Percentiles rank a stretch among this genome's conserved stretches.
phyloP scores from a whole-genome alignment of 2,888 invertebrate species.

The Amorpha juglandis region DNA sequence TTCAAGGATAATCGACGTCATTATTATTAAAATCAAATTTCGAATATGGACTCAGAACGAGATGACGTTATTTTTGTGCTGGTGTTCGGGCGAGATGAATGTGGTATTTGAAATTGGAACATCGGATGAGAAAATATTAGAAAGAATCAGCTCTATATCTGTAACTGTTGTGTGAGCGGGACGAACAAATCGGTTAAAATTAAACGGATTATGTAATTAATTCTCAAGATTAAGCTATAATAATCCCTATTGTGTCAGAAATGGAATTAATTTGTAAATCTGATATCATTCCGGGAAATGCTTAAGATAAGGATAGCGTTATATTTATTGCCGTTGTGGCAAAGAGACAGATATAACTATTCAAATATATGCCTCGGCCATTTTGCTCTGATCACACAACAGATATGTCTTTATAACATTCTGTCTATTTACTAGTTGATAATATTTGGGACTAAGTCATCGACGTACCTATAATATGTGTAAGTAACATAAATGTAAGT shows the following conservation, averaged over 20 bases:
- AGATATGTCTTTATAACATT: background rate
- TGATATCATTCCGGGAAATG: background rate
- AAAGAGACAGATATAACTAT: background rate
- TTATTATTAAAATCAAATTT: constrained; percentile 10
- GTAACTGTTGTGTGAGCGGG: background rate
- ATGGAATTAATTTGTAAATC: background rate
- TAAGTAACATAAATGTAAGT: background rate
- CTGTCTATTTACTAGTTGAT: background rate
- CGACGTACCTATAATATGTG: background rate
- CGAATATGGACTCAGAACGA: constrained; percentile 1
- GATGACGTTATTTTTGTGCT: constrained; percentile 3
- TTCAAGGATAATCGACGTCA: constrained; percentile 71
- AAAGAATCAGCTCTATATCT: background rate
- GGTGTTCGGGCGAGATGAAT: background rate
- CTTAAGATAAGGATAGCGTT: background rate
- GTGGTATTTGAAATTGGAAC: background rate
- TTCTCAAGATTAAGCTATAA: constrained; percentile 4
- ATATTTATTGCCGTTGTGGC: background rate
- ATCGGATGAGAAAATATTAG: background rate
- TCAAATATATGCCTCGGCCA: background rate
- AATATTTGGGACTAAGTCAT: constrained; percentile 7
- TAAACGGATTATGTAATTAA: constrained; percentile 4
- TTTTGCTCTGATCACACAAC: background rate
- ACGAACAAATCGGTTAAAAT: background rate
- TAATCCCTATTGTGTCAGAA: background rate